These are phyloP conservation scores for Sander vitreus DNA, from an alignment of 2,113 vertebrate genomes.

Conservation along the genomic window DNA sequence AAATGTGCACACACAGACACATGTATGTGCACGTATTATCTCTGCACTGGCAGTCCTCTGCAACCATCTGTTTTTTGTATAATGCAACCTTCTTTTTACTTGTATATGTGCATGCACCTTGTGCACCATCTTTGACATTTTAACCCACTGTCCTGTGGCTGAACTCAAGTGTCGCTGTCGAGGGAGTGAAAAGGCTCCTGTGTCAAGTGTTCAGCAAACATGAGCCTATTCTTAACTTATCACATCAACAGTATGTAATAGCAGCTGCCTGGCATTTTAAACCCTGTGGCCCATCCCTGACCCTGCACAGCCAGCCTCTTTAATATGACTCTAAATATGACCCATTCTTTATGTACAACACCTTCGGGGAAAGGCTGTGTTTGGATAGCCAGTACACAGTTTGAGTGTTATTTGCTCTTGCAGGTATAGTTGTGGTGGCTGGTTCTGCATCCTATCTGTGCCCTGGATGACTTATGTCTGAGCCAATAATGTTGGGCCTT, in stretches of 20 bases:
- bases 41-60: not conserved
- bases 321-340: slow-evolving; percentile 79
- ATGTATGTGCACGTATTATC: not conserved
- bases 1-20: slow-evolving; percentile 13
- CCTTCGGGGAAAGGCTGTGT: slow-evolving; percentile 71
- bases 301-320: slow-evolving; percentile 69
- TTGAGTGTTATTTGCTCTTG: slow-evolving; percentile 74
- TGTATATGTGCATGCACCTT: not conserved
- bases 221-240: slow-evolving; percentile 80
- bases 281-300: slow-evolving; percentile 78
- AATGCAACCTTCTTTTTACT: not conserved
- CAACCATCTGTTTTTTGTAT: not conserved
- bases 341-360: slow-evolving; percentile 79
- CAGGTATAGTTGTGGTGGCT: slow-evolving; percentile 73
- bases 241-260: slow-evolving; percentile 79
- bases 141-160: slow-evolving; percentile 68
- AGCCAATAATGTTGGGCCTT: slow-evolving; percentile 77
- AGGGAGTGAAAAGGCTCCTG: slow-evolving; percentile 73
- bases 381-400: slow-evolving; percentile 74
- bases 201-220: slow-evolving; percentile 83
- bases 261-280: slow-evolving; percentile 79
- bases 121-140: slow-evolving; percentile 52
- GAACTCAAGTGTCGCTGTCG: slow-evolving; percentile 70
- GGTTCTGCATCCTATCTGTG: slow-evolving; percentile 73
- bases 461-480: slow-evolving; percentile 73